phyloP scores from a whole-genome alignment of 1,140 invertebrate genomes.

The Metopolophium dirhodum region DNA sequence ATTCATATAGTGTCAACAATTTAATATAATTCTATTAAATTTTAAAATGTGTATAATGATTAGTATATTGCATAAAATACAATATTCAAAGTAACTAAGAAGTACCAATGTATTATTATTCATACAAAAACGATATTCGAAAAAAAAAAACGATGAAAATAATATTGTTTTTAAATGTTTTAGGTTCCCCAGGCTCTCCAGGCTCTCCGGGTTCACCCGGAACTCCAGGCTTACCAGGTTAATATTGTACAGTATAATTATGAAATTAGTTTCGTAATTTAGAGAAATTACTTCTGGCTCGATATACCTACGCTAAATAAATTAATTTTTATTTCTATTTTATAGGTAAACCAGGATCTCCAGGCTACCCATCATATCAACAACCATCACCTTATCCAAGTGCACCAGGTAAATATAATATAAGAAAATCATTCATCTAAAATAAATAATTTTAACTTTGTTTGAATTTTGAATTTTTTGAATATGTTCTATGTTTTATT shows the following conservation, averaged over 20 bases:
- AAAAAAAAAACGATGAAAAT: not conserved
- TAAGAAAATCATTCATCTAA: not conserved
- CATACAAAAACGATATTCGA: not conserved
- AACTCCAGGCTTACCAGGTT: constrained; percentile 57
- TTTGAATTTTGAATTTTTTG: too few relatives aligned
- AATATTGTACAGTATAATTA: not conserved
- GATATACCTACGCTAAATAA: too few relatives aligned
- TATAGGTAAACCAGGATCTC: constrained; percentile 46
- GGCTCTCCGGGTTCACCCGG: constrained; percentile 57
- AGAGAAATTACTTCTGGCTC: too few relatives aligned
- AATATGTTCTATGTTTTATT: too few relatives aligned
- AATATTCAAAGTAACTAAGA: not conserved
- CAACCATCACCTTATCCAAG: constrained; percentile 35
- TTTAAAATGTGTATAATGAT: not conserved
- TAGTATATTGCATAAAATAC: not conserved
- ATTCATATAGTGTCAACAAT: not conserved
- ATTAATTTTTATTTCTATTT: too few relatives aligned
- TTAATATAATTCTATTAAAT: not conserved
- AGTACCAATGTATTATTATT: not conserved
- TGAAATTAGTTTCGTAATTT: too few relatives aligned
- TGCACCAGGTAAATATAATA: not conserved
- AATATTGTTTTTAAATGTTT: not conserved
- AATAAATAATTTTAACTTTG: not conserved
- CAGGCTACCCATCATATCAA: constrained; percentile 58
- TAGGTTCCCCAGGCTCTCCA: not conserved